Percentiles rank a stretch among this genome's conserved stretches.
These are phyloP conservation scores for Takifugu flavidus DNA, from an alignment of 2,113 vertebrate genomes.

Conservation along the genomic window DNA sequence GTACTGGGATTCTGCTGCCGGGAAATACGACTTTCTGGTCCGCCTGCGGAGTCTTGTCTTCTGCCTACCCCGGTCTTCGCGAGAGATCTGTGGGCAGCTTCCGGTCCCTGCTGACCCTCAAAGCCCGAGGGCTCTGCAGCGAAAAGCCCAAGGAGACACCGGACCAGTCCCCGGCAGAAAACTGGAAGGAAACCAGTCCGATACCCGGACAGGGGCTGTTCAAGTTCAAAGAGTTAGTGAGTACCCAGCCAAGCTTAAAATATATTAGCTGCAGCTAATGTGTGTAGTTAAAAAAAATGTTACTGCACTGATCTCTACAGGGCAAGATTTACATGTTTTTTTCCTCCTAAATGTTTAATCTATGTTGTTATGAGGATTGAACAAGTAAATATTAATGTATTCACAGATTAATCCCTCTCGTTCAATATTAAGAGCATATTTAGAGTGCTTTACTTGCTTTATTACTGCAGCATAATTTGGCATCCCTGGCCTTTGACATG, in stretches of 20 bases:
- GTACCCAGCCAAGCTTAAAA: conserved; percentile 1
- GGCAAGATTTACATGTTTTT: no score
- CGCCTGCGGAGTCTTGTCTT: not conserved
- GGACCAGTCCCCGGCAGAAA: not conserved
- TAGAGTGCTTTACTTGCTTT: not conserved
- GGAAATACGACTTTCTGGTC: not conserved
- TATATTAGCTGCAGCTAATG: not conserved
- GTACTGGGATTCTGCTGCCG: conserved; percentile 5
- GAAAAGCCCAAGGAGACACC: conserved; percentile 23
- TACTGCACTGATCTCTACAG: no score
- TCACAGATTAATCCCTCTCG: no score
- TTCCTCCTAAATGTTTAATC: no score
- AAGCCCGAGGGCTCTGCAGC: conserved; percentile 34
- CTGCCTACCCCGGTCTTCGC: conserved; percentile 21
- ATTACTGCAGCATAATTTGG: not conserved
- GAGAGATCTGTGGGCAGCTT: conserved; percentile 10
- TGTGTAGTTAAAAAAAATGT: not conserved
- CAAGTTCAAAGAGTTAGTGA: conserved; percentile 78
- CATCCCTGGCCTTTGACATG: no score
- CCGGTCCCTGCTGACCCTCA: not conserved
- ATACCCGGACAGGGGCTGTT: conserved; percentile 64
- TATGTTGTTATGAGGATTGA: no score
- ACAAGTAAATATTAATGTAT: no score
- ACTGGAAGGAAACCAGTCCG: conserved; percentile 4
- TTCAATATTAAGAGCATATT: not conserved